Conservation (phyloP, 1,140 invertebrate genomes). For the Yoshiicerus persimilis region DNA sequence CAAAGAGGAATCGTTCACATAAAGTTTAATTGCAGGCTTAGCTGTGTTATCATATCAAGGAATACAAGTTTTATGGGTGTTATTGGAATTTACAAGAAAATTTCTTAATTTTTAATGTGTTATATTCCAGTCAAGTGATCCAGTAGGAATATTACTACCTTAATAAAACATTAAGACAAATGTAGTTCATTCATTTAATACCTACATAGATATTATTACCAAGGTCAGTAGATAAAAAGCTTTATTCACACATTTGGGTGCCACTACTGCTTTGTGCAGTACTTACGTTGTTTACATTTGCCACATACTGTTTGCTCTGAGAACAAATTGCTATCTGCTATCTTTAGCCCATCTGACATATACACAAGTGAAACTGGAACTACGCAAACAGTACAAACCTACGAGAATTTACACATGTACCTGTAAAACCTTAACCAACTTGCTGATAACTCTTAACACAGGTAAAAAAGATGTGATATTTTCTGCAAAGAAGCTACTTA, state of each 20-base stretch:
- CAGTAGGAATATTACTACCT: too few species aligned
- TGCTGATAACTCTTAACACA: too few species aligned
- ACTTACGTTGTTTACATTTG: not conserved
- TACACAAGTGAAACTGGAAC: not conserved
- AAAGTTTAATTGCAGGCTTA: too few species aligned
- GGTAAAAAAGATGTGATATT: too few species aligned
- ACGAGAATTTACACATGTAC: not conserved
- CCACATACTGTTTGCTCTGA: not conserved
- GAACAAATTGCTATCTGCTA: not conserved
- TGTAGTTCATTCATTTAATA: not conserved
- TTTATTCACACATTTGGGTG: not conserved
- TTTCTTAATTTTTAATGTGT: not conserved
- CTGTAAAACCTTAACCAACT: not conserved
- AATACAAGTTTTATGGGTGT: too few species aligned
- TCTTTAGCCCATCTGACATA: not conserved
- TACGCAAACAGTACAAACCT: too few species aligned
- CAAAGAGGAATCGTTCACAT: too few species aligned
- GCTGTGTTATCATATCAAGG: too few species aligned
- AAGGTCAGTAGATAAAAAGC: not conserved
- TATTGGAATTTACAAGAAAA: not conserved
- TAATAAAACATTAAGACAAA: too few species aligned
- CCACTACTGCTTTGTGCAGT: not conserved
- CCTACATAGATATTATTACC: not conserved
- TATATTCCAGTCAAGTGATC: too few species aligned
- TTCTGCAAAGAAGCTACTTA: too few species aligned